Conservation (phyloP, 2,888 invertebrate species). For the Trichogramma dendrolimi region DNA sequence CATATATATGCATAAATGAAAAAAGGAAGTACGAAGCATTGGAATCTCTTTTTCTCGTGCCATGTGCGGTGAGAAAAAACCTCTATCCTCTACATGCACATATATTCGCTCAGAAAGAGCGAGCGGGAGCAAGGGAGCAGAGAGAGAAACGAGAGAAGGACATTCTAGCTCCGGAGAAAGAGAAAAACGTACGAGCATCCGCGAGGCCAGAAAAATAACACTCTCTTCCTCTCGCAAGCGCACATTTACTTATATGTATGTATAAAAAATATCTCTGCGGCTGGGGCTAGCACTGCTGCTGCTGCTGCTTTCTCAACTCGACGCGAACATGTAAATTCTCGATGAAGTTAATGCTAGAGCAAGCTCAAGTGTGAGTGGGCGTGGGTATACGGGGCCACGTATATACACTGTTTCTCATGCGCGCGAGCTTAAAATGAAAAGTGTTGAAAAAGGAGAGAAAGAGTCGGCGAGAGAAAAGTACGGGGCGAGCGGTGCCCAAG, state of each 20-base stretch:
- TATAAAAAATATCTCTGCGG: too few relatives aligned
- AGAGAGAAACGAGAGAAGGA: background rate
- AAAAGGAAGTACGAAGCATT: too few relatives aligned
- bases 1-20: too few relatives aligned
- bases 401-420: background rate
- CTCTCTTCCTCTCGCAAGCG: too few relatives aligned
- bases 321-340: slow-evolving; percentile 33
- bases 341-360: slow-evolving; percentile 34
- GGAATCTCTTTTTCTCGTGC: too few relatives aligned
- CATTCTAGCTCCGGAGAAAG: background rate
- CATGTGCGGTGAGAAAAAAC: too few relatives aligned
- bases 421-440: slow-evolving; percentile 28
- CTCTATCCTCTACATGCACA: too few relatives aligned
- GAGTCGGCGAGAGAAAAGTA: slow-evolving; percentile 17
- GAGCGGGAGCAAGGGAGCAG: too few relatives aligned
- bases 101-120: too few relatives aligned
- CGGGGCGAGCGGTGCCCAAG: slow-evolving; percentile 21
- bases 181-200: background rate
- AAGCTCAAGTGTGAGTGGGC: slow-evolving; percentile 12
- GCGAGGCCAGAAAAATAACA: too few relatives aligned
- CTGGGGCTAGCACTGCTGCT: too few relatives aligned
- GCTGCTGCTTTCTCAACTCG: background rate
- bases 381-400: slow-evolving; percentile 11
- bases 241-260: too few relatives aligned
- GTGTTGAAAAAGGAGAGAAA: slow-evolving; percentile 21